A percentile compares a stretch with the other conserved stretches of the same genome.
phyloP scores from a whole-genome alignment of 2,113 vertebrate species.

The Cyrtonyx montezumae region DNA sequence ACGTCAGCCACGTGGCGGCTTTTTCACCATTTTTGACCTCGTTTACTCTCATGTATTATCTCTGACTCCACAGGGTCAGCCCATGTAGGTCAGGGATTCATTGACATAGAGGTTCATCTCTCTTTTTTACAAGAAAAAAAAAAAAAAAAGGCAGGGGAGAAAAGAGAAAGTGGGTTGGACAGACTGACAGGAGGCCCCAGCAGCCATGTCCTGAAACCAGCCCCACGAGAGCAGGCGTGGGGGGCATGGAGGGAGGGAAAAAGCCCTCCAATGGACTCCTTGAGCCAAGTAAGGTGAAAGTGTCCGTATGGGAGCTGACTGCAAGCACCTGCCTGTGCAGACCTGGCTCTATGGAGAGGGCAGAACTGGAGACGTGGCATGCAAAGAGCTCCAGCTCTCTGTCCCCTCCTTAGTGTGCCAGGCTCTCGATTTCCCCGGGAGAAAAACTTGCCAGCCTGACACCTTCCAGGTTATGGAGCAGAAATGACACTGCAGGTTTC shows the following conservation, averaged over 20 bases:
- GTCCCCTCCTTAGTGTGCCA: background rate
- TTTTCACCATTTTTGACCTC: constrained; percentile 51
- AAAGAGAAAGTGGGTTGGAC: constrained; percentile 56
- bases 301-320: accelerated
- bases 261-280: background rate
- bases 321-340: background rate
- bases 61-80: constrained; percentile 66
- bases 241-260: background rate
- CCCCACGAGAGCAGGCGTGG: background rate
- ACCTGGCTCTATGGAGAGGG: background rate
- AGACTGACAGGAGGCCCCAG: constrained; percentile 7
- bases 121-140: constrained; percentile 13
- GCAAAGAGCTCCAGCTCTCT: background rate
- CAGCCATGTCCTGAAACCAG: background rate
- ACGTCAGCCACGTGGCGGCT: background rate
- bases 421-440: background rate
- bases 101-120: constrained; percentile 63
- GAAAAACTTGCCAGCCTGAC: background rate
- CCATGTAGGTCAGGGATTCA: constrained; percentile 73
- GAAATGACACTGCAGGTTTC: background rate
- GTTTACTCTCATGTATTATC: constrained; percentile 69
- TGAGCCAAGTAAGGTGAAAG: background rate
- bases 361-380: accelerated
- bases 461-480: background rate
- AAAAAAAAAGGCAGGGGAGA: background rate